Evolutionary conservation across 2,888 invertebrate genomes (phyloP).

Genomic region (Stratiomys singularior): DNA sequence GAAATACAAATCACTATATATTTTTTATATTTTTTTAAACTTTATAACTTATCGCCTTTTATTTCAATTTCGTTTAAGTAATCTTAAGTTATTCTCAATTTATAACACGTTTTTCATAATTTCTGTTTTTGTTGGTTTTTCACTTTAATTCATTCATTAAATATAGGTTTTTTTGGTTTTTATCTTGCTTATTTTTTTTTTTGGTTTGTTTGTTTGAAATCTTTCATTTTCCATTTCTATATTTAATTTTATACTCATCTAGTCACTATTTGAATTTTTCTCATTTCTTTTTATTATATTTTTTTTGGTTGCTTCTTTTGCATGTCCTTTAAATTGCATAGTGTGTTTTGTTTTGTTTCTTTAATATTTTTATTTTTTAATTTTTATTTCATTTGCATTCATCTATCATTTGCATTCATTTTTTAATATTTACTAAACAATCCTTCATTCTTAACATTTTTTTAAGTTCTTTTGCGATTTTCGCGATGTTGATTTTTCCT

Average conservation of each 20-base stretch:
- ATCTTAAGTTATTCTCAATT: slow-evolving; percentile 42
- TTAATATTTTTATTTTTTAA: slow-evolving; percentile 52
- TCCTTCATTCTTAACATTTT: slow-evolving; percentile 49
- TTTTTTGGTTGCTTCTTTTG: slow-evolving; percentile 23
- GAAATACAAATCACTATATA: slow-evolving; percentile 38
- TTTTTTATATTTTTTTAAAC: slow-evolving; percentile 44
- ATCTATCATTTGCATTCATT: slow-evolving; percentile 51
- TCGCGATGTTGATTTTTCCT: slow-evolving; percentile 50
- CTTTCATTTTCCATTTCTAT: slow-evolving; percentile 55
- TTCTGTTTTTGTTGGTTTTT: not conserved
- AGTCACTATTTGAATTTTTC: slow-evolving; percentile 53
- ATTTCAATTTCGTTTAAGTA: slow-evolving; percentile 47
- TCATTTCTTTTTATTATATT: slow-evolving; percentile 50
- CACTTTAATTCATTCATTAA: not conserved
- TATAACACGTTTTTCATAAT: slow-evolving; percentile 43
- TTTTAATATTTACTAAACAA: slow-evolving; percentile 51
- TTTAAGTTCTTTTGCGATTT: too few relatives aligned
- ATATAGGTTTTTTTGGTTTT: slow-evolving; percentile 33
- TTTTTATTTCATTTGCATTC: slow-evolving; percentile 51
- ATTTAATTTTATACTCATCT: slow-evolving; percentile 45
- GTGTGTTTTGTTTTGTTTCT: slow-evolving; percentile 42
- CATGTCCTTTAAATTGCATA: slow-evolving; percentile 33
- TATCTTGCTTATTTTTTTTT: too few relatives aligned
- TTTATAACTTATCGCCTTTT: slow-evolving; percentile 47
- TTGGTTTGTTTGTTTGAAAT: slow-evolving; percentile 49